Percentiles rank a stretch among this genome's conserved stretches.
phyloP scores from a whole-genome alignment of 2,113 vertebrate species.

The Hypocryptadius cinnamomeus region DNA sequence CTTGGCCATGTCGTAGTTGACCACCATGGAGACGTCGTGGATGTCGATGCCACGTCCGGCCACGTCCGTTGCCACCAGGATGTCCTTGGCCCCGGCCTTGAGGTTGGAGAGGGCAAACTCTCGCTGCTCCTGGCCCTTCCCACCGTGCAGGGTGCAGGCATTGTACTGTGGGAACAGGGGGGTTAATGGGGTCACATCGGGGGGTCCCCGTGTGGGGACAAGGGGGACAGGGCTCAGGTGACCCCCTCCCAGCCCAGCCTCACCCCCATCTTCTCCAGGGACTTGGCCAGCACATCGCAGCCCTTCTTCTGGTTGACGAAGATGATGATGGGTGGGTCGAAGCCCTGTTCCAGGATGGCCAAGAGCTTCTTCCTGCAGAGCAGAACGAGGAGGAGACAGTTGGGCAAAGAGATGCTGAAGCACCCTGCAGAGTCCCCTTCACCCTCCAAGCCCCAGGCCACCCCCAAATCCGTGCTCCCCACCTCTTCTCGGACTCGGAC shows the following conservation, averaged over 20 bases:
- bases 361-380: slow-evolving; percentile 89
- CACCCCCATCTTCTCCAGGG: slow-evolving; percentile 98
- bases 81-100: slow-evolving; percentile 96
- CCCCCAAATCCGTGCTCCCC: fast-evolving
- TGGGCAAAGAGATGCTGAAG: not conserved
- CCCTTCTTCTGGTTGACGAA: slow-evolving; percentile 99
- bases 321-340: slow-evolving; percentile 98
- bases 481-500: slow-evolving; percentile 96
- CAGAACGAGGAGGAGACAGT: not conserved
- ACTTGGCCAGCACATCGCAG: slow-evolving; percentile 94
- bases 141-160: slow-evolving; percentile 94
- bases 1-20: slow-evolving; percentile 99
- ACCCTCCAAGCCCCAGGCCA: not conserved
- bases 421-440: no score
- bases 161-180: slow-evolving; percentile 79
- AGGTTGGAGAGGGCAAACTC: slow-evolving; percentile 97
- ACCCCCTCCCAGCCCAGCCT: not conserved
- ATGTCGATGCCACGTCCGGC: slow-evolving; percentile 97
- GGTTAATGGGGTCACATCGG: fast-evolving
- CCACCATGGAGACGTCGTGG: slow-evolving; percentile 96
- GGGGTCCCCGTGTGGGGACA: fast-evolving
- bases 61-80: slow-evolving; percentile 96
- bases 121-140: slow-evolving; percentile 97
- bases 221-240: not conserved
- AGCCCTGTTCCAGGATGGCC: slow-evolving; percentile 88